Evolutionary conservation across 2,113 vertebrate genomes (phyloP).

Genomic region (Xenopus tropicalis): UCB_Xtro_10.0 CM004446.2:139067001-139067500

Average conservation of each 20-base stretch:
- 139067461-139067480: too few relatives aligned
- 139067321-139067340: constrained; percentile 21
- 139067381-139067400: not conserved
- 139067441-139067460: too few relatives aligned
- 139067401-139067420: too few relatives aligned
- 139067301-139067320: constrained; percentile 42
- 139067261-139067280: constrained; percentile 79
- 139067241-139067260: constrained; percentile 76
- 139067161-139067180: constrained; percentile 68
- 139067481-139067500: too few relatives aligned
- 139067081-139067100: constrained; percentile 65
- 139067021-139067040: constrained; percentile 96
- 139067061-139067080: constrained; percentile 82
- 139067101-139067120: constrained; percentile 65
- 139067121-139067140: constrained; percentile 61
- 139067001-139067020: constrained; percentile 87
- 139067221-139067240: constrained; percentile 74
- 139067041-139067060: constrained; percentile 99
- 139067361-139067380: constrained; percentile 35
- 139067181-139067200: constrained; percentile 65
- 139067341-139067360: not conserved
- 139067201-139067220: constrained; percentile 73
- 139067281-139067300: constrained; percentile 3
- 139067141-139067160: constrained; percentile 58
- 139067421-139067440: too few relatives aligned